These are phyloP conservation scores for Scelioninae gen. 1 DNA, from an alignment of 2,888 invertebrate species.

Conservation along the genomic window DNA sequence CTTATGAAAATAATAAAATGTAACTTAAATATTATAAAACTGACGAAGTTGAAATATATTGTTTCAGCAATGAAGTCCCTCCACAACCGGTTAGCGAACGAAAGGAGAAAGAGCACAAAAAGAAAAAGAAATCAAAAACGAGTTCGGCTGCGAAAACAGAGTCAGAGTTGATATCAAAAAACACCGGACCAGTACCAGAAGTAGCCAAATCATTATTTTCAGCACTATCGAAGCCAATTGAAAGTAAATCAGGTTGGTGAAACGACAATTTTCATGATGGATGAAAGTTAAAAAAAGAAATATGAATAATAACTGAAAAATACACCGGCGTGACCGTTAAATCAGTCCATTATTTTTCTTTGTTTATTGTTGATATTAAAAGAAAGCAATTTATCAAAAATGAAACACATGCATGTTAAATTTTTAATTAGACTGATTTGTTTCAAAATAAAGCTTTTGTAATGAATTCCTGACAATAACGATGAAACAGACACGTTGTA, in stretches of 20 bases:
- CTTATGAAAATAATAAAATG: too few relatives aligned
- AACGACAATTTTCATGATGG: background rate
- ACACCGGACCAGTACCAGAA: slow-evolving; percentile 42
- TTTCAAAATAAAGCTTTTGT: too few relatives aligned
- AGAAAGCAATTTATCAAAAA: too few relatives aligned
- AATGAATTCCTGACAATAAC: too few relatives aligned
- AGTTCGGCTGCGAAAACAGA: slow-evolving; percentile 65
- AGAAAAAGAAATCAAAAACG: slow-evolving; percentile 87
- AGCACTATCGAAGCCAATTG: slow-evolving; percentile 70
- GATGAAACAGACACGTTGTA: slow-evolving; percentile 14
- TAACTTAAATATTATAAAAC: too few relatives aligned
- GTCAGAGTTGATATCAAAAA: slow-evolving; percentile 42
- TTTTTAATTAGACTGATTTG: background rate
- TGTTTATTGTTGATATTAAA: too few relatives aligned
- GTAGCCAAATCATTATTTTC: slow-evolving; percentile 59
- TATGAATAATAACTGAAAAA: too few relatives aligned
- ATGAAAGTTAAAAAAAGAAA: background rate
- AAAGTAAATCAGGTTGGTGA: slow-evolving; percentile 78
- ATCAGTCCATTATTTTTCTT: slow-evolving; percentile 2
- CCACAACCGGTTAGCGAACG: slow-evolving; percentile 85
- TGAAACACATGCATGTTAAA: slow-evolving; percentile 18
- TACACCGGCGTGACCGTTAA: slow-evolving; percentile 15
- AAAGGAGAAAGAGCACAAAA: slow-evolving; percentile 87
- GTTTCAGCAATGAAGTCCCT: slow-evolving; percentile 82
- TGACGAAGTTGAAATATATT: too few relatives aligned